These are phyloP conservation scores for Drosophila subobscura DNA, from an alignment of 1,140 invertebrate species.

Conservation along the genomic window DNA sequence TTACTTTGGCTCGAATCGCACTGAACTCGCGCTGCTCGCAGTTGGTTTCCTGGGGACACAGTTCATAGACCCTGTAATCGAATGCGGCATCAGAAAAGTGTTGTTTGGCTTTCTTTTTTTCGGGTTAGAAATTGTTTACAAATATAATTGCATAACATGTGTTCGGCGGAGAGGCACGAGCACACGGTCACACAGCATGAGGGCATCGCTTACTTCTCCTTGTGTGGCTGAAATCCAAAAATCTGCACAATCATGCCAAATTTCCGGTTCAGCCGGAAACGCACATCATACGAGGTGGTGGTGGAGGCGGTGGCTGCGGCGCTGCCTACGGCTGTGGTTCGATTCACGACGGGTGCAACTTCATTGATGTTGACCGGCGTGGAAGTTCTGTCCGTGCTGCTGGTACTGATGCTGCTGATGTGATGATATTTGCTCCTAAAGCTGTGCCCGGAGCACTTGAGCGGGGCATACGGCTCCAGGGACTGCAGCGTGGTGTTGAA, in stretches of 20 bases:
- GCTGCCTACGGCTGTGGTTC: conserved; percentile 23
- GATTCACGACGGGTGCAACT: conserved; percentile 22
- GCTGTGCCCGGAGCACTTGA: conserved; percentile 55
- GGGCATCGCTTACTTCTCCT: conserved; percentile 70
- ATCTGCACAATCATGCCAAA: conserved; percentile 82
- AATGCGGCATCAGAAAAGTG: background rate
- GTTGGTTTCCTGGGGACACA: conserved; percentile 76
- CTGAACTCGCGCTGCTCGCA: conserved; percentile 78
- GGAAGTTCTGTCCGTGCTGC: conserved; percentile 32
- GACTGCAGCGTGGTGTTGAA: conserved; percentile 86
- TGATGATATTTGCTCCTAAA: conserved; percentile 52
- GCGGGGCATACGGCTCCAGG: conserved; percentile 35
- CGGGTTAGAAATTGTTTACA: conserved; percentile 53
- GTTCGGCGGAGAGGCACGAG: conserved; percentile 10
- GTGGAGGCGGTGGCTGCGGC: background rate
- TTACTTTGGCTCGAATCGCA: conserved; percentile 78
- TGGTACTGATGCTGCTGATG: conserved; percentile 29
- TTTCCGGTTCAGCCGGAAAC: conserved; percentile 78
- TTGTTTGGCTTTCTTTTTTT: conserved; percentile 20
- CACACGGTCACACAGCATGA: background rate
- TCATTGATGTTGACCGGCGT: conserved; percentile 47
- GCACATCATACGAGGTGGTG: conserved; percentile 54
- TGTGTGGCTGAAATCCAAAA: conserved; percentile 75
- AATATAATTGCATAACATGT: conserved; percentile 54
- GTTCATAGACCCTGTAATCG: conserved; percentile 70